These are phyloP conservation scores for Tamandua tetradactyla DNA, from an alignment of 2,797 vertebrate genomes.

Conservation along the genomic window DNA sequence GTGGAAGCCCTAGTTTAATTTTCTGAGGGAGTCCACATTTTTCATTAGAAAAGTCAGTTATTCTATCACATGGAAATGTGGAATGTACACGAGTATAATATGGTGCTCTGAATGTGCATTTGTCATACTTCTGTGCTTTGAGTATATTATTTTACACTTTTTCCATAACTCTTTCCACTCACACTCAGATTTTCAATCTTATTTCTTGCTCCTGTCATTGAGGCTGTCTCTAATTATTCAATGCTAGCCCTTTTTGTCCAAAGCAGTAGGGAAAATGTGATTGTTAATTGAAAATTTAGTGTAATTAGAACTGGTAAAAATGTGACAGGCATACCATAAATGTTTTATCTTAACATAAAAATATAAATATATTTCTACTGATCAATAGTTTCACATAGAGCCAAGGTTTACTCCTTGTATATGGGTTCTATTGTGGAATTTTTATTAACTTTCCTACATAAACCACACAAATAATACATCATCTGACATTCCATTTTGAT, in stretches of 20 bases:
- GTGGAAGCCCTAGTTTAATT: neutral
- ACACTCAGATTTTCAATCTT: neutral
- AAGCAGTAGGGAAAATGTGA: neutral
- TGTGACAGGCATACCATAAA: neutral
- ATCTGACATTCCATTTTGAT: no score
- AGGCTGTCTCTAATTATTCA: neutral
- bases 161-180: neutral
- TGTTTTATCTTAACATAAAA: neutral
- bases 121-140: neutral
- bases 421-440: no score
- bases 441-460: no score
- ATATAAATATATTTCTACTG: neutral
- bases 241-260: neutral
- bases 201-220: neutral
- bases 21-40: neutral
- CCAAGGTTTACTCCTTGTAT: no score
- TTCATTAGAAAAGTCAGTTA: neutral
- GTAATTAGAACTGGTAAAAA: neutral
- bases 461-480: no score
- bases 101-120: neutral
- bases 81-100: neutral
- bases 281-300: neutral
- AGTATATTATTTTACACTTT: neutral
- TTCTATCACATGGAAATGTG: neutral
- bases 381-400: neutral